Base-by-base conservation (phyloP, 2,797 vertebrate genomes). In the Sciurus carolinensis region DNA sequence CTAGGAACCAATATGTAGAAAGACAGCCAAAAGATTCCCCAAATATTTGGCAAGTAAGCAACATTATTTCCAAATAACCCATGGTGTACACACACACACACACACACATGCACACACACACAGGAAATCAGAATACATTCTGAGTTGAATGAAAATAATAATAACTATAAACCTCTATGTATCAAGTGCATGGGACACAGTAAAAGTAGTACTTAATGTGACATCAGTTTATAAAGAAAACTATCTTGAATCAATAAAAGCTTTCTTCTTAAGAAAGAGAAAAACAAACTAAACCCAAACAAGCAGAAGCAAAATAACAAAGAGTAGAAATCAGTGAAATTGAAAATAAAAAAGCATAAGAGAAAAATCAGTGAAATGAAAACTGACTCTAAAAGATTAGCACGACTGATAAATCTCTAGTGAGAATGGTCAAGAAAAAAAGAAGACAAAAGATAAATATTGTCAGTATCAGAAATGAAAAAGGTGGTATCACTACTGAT, bases 241-340 rank as follows among this genome's bases (percentile, higher is more conserved):
- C 54, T 39, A 26, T 67, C 17, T 81, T 59, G 69, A 71, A 62
- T 71, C 15, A 88, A 67, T 88, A 64, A 69, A 69, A 59, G 30
- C 6, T 52, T 92, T 77, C 36, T 36, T 10, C 33, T 71, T 52
- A 92, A 67, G 44, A 82, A 80, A 73, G 42, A 47, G 33, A 89
- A 83, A 76, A 76, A 13, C 44, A 91, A 73, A 84, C 52, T 91
- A 85, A 95, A 81, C 14, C 7, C 47, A 67, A 88, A n/a, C 9
- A 83, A 62, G 42, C 15, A 77, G 24, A 95, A 91, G 20, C 14
- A 95, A 87, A 69, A 69, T 71, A 52, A 87, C 20, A 69, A 87
- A 87, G 30, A 82, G 17, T 3, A 91, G 17, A 81, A 57, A 73
- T 66, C 30, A 33, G 67, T 67, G 15, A 66, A 52, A 67, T 4